Evolutionary conservation across 2,797 vertebrate genomes (phyloP).

Genomic region (Chanos chanos): DNA sequence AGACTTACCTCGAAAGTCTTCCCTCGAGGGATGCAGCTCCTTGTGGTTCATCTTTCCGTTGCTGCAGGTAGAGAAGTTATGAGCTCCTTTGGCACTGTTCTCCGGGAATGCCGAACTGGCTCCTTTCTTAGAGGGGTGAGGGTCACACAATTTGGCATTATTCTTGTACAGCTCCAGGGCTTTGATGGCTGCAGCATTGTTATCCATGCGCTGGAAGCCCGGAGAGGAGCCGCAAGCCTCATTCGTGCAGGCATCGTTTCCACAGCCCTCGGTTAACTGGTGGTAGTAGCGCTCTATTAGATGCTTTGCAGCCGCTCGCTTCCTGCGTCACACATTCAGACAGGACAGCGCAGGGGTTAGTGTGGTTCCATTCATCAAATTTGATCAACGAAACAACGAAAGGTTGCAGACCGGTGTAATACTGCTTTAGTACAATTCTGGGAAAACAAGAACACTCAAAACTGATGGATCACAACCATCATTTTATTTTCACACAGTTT

Average conservation of each 20-base stretch:
- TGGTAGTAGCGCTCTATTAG: slow-evolving; percentile 99
- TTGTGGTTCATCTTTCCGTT: slow-evolving; percentile 83
- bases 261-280: slow-evolving; percentile 99
- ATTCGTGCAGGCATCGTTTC: slow-evolving; percentile 98
- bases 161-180: slow-evolving; percentile 97
- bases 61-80: slow-evolving; percentile 75
- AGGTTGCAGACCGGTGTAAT: too few species aligned
- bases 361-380: slow-evolving; percentile 61
- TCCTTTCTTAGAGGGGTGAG: slow-evolving; percentile 94
- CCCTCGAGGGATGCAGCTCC: slow-evolving; percentile 75
- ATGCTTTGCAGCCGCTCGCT: slow-evolving; percentile 99
- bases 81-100: slow-evolving; percentile 79
- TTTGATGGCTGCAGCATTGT: slow-evolving; percentile 94
- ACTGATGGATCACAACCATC: too few species aligned
- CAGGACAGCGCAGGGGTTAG: slow-evolving; percentile 74
- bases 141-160: slow-evolving; percentile 98
- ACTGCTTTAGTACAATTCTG: too few species aligned
- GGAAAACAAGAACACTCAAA: too few species aligned
- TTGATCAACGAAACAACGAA: slow-evolving; percentile 58
- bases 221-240: slow-evolving; percentile 94
- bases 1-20: slow-evolving; percentile 87
- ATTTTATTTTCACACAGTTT: too few species aligned
- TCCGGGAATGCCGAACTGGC: slow-evolving; percentile 91
- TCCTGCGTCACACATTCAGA: slow-evolving; percentile 88
- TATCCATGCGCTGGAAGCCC: slow-evolving; percentile 93